Evolutionary conservation across 1,140 invertebrate genomes (phyloP), one percentile per base, ranked within the genome.

Genomic region (Rhopalosiphum padi): DNA sequence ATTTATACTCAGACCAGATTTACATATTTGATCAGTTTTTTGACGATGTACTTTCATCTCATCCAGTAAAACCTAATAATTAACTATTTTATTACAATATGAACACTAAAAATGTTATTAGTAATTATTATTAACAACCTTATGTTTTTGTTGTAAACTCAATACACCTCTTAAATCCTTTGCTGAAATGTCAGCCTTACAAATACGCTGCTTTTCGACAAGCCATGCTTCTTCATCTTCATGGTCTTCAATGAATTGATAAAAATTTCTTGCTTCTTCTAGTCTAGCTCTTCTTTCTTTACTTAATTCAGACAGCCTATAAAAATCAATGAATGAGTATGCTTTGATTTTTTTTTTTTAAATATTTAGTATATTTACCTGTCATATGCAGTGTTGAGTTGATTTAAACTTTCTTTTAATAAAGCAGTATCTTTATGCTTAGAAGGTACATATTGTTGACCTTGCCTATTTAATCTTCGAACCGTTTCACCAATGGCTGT

Each of bases 161-260:
- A 98, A 96, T 9, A 99, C 98, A 0, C 97, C 98, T 86, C 98
- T 96, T 37, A 99, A 95, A 95, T 99, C 99, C 95, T 99, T 99
- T 1, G 98, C 98, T 0, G 97, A 97, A n/a, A 99, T 97, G 25
- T 97, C 98, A 15, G 98, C 97, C 94, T 97, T 97, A 95, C 98
- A 99, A 94, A 99, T 98, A 23, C 98, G 96, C 95, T 99, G 98
- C 94, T 99, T 99, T 94, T 99, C 98, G 21, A 98, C 97, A 43
- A 99, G 95, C 97, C 99, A 99, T 0, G 98, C 97, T 96, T 98
- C 98, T 95, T 99, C 98, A 94, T 98, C 98, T 94, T 98, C 98
- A 94, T 98, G 97, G 95, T 99, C 98, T 96, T 98, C 97, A 91
- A 99, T 96, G 95, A 99, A 99, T 95, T 99, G 98, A 95, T 98